A percentile compares a stretch with the other conserved stretches of the same genome.
phyloP scores from a whole-genome alignment of 2,113 vertebrate species.

The Ramphastos sulfuratus region DNA sequence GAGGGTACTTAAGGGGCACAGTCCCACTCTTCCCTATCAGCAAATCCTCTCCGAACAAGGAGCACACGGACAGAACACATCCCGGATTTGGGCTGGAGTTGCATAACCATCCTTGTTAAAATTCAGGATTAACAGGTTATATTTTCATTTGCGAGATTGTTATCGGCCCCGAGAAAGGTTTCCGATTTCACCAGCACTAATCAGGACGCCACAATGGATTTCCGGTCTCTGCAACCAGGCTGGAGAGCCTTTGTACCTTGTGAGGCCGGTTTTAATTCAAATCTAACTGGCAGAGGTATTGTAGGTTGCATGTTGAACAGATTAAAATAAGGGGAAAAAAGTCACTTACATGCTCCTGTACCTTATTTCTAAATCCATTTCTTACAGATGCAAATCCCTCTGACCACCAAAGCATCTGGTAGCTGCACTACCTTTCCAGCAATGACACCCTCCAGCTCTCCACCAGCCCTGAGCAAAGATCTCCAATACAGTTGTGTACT shows the following conservation, averaged over 20 bases:
- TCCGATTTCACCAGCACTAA: conserved; percentile 66
- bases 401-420: not conserved
- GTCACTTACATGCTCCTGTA: not conserved
- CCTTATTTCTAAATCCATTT: conserved; percentile 18
- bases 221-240: not conserved
- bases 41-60: not conserved
- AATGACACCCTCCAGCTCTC: not conserved
- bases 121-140: conserved; percentile 67
- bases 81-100: conserved; percentile 19
- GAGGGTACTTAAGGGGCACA: not conserved
- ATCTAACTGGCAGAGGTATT: conserved; percentile 8
- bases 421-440: not conserved
- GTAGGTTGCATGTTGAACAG: conserved; percentile 22
- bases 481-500: not conserved
- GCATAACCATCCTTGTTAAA: conserved; percentile 19
- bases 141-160: conserved; percentile 47
- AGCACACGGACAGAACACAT: not conserved
- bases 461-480: not conserved
- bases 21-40: not conserved
- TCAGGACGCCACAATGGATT: conserved; percentile 57
- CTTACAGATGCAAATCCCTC: not conserved
- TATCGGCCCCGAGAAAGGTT: conserved; percentile 55
- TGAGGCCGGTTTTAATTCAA: conserved; percentile 44
- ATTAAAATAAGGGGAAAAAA: not conserved
- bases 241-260: conserved; percentile 20